A percentile compares a stretch with the other conserved stretches of the same genome.
phyloP scores from a whole-genome alignment of 30 jellyfish, hydroid and myxozoan genomes.

The Cassiopea xamachana region DNA sequence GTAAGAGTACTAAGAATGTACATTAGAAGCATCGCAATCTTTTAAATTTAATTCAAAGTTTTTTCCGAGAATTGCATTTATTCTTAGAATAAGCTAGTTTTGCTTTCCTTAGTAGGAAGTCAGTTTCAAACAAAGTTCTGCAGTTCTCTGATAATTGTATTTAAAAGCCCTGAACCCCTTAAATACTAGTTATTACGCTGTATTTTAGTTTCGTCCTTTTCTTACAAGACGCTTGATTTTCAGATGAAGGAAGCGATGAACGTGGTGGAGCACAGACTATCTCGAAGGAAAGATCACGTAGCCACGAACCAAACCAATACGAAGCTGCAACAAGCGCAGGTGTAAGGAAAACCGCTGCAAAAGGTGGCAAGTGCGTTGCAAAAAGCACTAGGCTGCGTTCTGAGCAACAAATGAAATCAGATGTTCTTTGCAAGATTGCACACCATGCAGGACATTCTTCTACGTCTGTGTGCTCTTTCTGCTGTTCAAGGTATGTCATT shows the following conservation, averaged over 20 bases:
- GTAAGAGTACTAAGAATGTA: too few relatives aligned
- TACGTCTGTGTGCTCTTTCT: constrained; percentile 48
- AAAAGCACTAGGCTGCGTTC: constrained; percentile 15
- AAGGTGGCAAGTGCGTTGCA: constrained; percentile 51
- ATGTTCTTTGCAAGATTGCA: constrained; percentile 51
- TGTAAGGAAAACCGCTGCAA: constrained; percentile 21
- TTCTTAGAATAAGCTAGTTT: too few relatives aligned
- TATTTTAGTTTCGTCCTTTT: too few relatives aligned
- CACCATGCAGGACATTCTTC: constrained; percentile 70
- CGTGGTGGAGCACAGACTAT: neutral
- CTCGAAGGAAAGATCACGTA: constrained; percentile 6
- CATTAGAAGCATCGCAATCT: too few relatives aligned
- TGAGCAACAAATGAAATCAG: constrained; percentile 29
- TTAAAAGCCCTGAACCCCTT: too few relatives aligned
- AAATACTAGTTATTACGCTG: too few relatives aligned
- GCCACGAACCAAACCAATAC: neutral
- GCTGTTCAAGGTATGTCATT: constrained; percentile 55
- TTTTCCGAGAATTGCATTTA: too few relatives aligned
- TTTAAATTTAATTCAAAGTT: too few relatives aligned
- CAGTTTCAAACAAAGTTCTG: too few relatives aligned
- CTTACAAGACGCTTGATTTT: neutral
- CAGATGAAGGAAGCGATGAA: neutral
- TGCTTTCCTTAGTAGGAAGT: too few relatives aligned
- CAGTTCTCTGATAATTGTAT: too few relatives aligned
- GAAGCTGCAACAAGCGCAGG: constrained; percentile 10